Percentiles rank a stretch among this genome's conserved stretches.
Evolutionary conservation across 2,797 vertebrate species (phyloP).

Genomic region (Alosa sapidissima): DNA sequence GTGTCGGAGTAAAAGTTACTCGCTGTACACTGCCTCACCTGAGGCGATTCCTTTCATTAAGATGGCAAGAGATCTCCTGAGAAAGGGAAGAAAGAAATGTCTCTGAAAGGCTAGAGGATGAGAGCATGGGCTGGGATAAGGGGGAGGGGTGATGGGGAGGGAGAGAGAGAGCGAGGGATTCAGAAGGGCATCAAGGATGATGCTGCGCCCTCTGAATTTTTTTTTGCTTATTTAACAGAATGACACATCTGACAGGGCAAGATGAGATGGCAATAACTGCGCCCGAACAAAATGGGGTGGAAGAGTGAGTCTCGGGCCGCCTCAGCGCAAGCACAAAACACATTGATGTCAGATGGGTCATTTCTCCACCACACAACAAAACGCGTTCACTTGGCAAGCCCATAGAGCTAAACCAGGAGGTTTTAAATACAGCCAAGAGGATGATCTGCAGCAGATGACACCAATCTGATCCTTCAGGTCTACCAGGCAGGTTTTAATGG

Average conservation of each 20-base stretch:
- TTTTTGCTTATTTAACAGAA: neutral
- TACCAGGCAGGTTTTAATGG: neutral
- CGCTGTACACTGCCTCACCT: neutral
- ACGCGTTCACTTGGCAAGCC: neutral
- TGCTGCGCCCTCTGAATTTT: neutral
- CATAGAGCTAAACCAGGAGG: neutral
- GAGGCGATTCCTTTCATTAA: constrained; percentile 12
- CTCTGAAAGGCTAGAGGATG: neutral
- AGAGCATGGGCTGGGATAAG: neutral
- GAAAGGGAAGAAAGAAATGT: neutral
- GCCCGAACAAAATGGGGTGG: neutral
- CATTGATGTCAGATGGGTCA: neutral
- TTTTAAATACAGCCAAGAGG: neutral
- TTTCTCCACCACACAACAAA: neutral
- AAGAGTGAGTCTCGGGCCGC: neutral
- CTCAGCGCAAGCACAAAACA: neutral
- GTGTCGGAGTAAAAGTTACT: neutral
- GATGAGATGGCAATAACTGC: neutral
- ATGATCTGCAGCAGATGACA: neutral
- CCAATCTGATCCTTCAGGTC: neutral
- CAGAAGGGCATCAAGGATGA: neutral
- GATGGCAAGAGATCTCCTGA: constrained; percentile 9
- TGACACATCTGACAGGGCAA: neutral
- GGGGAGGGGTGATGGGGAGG: neutral
- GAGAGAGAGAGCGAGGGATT: neutral